phyloP scores from a whole-genome alignment of 2,797 vertebrate genomes.

The Gymnothorax javanicus region DNA sequence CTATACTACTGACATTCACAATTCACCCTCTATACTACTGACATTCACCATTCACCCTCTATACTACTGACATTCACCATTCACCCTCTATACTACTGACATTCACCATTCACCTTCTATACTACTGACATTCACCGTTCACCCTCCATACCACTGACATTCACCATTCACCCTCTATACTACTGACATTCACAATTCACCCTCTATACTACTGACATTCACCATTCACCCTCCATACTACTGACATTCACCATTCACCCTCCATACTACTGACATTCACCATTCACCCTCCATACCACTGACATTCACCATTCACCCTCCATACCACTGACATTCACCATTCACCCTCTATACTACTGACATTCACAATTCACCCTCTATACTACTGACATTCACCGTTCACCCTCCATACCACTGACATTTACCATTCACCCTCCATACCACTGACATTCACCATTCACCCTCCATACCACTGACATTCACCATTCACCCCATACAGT shows the following conservation, averaged over 20 bases:
- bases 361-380: not conserved
- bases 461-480: not conserved
- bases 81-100: not conserved
- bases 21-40: not conserved
- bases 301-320: not conserved
- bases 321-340: not conserved
- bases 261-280: not conserved
- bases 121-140: not conserved
- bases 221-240: too few relatives aligned
- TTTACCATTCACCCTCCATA: not conserved
- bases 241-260: not conserved
- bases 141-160: not conserved
- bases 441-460: not conserved
- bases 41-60: not conserved
- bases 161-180: not conserved
- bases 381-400: not conserved
- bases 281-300: not conserved
- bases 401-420: not conserved
- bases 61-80: not conserved
- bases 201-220: too few relatives aligned
- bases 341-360: not conserved
- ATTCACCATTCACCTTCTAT: not conserved
- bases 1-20: not conserved
- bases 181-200: not conserved
- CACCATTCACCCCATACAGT: not conserved